A percentile compares a stretch with the other conserved stretches of the same genome.
Evolutionary conservation across 2,888 invertebrate genomes (phyloP).

Genomic region (Chymomyza amoena): DNA sequence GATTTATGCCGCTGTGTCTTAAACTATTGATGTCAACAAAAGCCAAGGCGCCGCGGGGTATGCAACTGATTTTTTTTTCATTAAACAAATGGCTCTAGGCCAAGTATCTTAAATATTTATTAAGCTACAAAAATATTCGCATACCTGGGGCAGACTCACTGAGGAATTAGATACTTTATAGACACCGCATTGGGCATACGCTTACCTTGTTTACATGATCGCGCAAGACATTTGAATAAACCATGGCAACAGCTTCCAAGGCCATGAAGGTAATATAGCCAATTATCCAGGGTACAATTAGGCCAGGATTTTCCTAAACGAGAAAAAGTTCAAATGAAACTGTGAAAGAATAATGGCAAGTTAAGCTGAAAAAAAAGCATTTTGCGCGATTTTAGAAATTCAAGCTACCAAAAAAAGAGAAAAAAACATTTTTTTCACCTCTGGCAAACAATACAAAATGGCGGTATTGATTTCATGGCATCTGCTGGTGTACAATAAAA

Average conservation of each 20-base stretch:
- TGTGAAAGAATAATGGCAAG: constrained; percentile 15
- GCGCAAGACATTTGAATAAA: constrained; percentile 88
- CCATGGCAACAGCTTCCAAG: constrained; percentile 88
- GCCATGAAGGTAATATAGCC: constrained; percentile 90
- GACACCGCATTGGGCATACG: constrained; percentile 8
- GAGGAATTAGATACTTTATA: not conserved
- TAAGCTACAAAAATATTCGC: not conserved
- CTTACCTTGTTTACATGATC: constrained; percentile 90
- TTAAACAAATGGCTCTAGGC: constrained; percentile 51
- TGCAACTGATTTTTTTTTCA: constrained; percentile 36
- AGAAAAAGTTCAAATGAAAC: constrained; percentile 14
- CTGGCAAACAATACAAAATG: constrained; percentile 33
- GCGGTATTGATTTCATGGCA: constrained; percentile 51
- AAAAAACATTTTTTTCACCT: constrained; percentile 13
- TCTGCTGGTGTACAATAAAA: constrained; percentile 31
- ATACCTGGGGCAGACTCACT: not conserved
- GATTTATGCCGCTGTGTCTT: constrained; percentile 54
- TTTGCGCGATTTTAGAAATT: not conserved
- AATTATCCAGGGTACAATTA: constrained; percentile 88
- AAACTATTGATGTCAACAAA: constrained; percentile 33
- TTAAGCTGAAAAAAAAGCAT: not conserved
- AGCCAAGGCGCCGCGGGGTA: not conserved
- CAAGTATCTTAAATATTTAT: constrained; percentile 42
- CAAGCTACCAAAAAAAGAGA: not conserved
- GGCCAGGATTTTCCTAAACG: constrained; percentile 85